Evolutionary conservation across 2,888 invertebrate genomes (phyloP), one percentile per base, ranked within the genome.

Genomic region (Aleiodes testaceus): DNA sequence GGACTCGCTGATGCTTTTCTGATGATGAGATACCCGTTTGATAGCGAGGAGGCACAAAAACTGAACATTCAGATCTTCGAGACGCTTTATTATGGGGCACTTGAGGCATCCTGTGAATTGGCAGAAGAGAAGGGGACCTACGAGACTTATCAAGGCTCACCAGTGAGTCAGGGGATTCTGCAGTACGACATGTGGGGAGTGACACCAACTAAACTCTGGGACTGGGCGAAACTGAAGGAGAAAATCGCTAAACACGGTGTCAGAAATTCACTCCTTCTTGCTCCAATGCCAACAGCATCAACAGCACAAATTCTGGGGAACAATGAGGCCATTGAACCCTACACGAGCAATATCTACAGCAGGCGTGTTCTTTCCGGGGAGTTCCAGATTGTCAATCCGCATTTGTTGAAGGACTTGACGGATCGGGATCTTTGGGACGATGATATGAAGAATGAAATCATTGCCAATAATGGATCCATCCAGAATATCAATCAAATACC

Each of bases 291-390:
- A 0, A 99, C 99, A 4, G 98, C 99, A 7, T 98, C 98, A 0
- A 99, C 99, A 0, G 99, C 99, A 2, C 99, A 99, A 89, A 99
- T 99, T 83, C 91, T 99, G 53, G 99, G 99, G 16, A 99, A 99
- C 86, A 99, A 99, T 86, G 99, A 99, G 88, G 96, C 98, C 0
- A 95, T 98, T 83, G 99, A 99, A 88, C 97, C 99, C 0, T 99
- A 98, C 87, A 99, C 98, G 0, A 97, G 97, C 44, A 99, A 99
- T 85, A 96, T 99, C 79, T 99, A 99, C 88, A 93, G 95, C 20
- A 90, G 99, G 78, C 90, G 98, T 63, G 99, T 99, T 0, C 89
- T 98, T 4, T 97, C 97, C 3, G 99, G 99, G 0, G 98, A 98
- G 89, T 98, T 98, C 85, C 92, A 96, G 90, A 92, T 98, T 20